Evolutionary conservation across 2,797 vertebrate genomes (phyloP), one percentile per base, ranked within the genome.

Genomic region (Chrysolophus pictus): DNA sequence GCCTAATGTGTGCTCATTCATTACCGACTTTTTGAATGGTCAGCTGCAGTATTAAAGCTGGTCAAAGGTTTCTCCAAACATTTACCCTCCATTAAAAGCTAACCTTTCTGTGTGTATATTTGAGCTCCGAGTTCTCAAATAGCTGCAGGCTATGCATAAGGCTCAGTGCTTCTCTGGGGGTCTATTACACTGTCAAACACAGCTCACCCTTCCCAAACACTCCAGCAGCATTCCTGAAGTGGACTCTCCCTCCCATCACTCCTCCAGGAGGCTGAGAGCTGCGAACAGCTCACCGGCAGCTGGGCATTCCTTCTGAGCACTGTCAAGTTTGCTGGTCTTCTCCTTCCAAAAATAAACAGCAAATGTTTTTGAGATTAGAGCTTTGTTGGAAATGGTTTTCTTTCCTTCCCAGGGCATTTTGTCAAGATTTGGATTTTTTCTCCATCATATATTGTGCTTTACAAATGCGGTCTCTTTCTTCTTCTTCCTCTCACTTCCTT

Each of bases 31-130:
- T 65, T 79, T 68, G 87, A 87, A 73, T 12, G 92, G 93, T 94
- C 95, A 96, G 88, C 91, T 87, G 92, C 88, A 39, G 72, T 26
- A 90, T 95, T 94, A 95, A 87, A 28, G 60, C 90, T 94, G 95
- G 93, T 96, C 96, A 96, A 96, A 97, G 95, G 95, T 94, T 94
- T 94, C 95, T 39, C 84, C 91, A 96, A 94, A 96, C 91, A 97
- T 95, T 95, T 94, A 90, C 85, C 84, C 82, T 95, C 95, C 94
- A 96, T 96, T 96, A 96, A 95, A 82, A 91, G 91, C 93, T 94
- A 93, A 96, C 91, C 93, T 93, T 92, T 96, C 71, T 53, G 24
- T 4, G 84, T 80, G 77, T 78, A 74, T 84, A 87, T 67, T 85
- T 86, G 92, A 91, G 94, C 72, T 85, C 4, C 58, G 72, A 87